Percentiles rank a stretch among this genome's conserved stretches.
Evolutionary conservation across 1,140 invertebrate species (phyloP).

Genomic region (Gonioctena quinquepunctata): DNA sequence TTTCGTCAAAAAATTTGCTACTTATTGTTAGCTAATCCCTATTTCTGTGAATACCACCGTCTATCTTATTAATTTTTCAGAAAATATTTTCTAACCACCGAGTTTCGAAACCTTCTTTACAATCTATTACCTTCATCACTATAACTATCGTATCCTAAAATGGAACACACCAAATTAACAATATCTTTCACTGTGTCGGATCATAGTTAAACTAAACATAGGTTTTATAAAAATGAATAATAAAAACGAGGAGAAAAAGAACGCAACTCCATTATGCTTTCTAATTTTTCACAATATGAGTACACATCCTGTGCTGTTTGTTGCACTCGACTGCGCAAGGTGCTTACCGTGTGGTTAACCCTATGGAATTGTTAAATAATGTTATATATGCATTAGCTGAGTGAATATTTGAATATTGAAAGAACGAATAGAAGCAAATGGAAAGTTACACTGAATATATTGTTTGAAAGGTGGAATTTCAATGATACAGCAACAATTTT

Average conservation of each 20-base stretch:
- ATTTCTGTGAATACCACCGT: too few species aligned
- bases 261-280: conserved; percentile 38
- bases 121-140: conserved; percentile 11
- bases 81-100: too few species aligned
- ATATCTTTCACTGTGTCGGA: not conserved
- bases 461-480: too few species aligned
- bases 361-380: not conserved
- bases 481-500: too few species aligned
- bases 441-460: too few species aligned
- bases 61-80: too few species aligned
- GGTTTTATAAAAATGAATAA: not conserved
- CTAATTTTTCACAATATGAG: conserved; percentile 45
- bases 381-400: not conserved
- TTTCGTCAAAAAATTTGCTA: too few species aligned
- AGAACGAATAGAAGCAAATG: too few species aligned
- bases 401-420: too few species aligned
- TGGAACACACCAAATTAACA: not conserved
- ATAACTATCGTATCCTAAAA: not conserved
- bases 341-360: not conserved
- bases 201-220: conserved; percentile 7
- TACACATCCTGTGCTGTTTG: conserved; percentile 12
- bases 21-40: too few species aligned
- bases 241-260: conserved; percentile 21
- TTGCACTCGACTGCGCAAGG: conserved; percentile 26
- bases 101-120: not conserved